Evolutionary conservation across 2,797 vertebrate species (phyloP).

Genomic region (Myotis pilosus): DNA sequence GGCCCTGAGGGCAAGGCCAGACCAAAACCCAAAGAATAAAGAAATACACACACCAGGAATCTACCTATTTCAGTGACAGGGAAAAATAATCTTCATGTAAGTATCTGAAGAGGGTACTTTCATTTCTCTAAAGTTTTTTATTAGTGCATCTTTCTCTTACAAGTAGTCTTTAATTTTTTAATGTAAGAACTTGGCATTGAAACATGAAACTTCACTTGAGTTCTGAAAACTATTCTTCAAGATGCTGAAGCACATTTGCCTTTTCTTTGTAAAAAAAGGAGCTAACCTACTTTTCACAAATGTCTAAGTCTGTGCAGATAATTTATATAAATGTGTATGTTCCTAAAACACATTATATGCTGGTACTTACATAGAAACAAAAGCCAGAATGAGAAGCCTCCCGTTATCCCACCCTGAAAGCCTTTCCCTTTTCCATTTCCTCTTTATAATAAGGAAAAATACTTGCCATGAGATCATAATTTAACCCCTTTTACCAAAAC

Average conservation of each 20-base stretch:
- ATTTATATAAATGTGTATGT: slow-evolving; percentile 56
- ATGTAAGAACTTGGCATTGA: slow-evolving; percentile 64
- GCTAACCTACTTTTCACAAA: slow-evolving; percentile 53
- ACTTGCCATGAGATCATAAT: slow-evolving; percentile 63
- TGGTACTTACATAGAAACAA: slow-evolving; percentile 66
- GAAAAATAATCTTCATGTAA: slow-evolving; percentile 65
- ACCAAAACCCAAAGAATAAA: slow-evolving; percentile 72
- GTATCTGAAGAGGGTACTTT: slow-evolving; percentile 42
- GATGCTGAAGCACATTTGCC: slow-evolving; percentile 17
- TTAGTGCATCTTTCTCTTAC: slow-evolving; percentile 59
- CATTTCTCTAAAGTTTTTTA: slow-evolving; percentile 64
- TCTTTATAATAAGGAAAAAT: slow-evolving; percentile 72
- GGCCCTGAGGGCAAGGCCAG: slow-evolving; percentile 60
- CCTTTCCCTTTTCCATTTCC: slow-evolving; percentile 22
- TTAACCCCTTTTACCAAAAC: slow-evolving; percentile 57
- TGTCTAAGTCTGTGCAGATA: slow-evolving; percentile 55
- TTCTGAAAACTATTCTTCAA: slow-evolving; percentile 57
- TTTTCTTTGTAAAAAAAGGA: slow-evolving; percentile 50
- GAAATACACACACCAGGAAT: slow-evolving; percentile 68
- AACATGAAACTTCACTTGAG: slow-evolving; percentile 59
- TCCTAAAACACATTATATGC: slow-evolving; percentile 70
- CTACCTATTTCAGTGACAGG: slow-evolving; percentile 63
- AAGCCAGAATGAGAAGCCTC: slow-evolving; percentile 66
- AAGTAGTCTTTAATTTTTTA: slow-evolving; percentile 71
- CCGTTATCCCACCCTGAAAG: slow-evolving; percentile 61